Conservation (phyloP, 2,888 invertebrate genomes). For the Cybosia mesomella region DNA sequence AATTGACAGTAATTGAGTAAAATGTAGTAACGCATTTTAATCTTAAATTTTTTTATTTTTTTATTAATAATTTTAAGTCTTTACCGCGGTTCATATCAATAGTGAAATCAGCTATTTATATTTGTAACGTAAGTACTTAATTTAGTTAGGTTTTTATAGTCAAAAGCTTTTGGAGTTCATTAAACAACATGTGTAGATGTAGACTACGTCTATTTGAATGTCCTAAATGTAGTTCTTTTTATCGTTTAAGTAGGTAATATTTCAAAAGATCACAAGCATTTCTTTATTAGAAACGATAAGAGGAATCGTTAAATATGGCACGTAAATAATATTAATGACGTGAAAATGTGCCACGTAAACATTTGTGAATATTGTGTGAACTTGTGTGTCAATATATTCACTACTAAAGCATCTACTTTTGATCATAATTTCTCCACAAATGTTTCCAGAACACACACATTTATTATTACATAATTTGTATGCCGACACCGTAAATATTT, state of each 20-base stretch:
- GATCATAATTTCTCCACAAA: conserved; percentile 29
- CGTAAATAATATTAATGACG: neutral
- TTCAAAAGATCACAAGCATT: neutral
- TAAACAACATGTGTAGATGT: neutral
- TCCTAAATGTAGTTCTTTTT: neutral
- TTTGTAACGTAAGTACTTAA: too few species aligned
- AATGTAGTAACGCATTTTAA: too few species aligned
- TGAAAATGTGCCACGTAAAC: neutral
- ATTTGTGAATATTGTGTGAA: neutral
- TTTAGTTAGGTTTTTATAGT: neutral
- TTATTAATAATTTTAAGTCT: too few species aligned
- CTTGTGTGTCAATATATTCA: conserved; percentile 11
- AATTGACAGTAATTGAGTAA: too few species aligned
- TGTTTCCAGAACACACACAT: conserved; percentile 25
- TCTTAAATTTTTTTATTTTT: too few species aligned
- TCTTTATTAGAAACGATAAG: neutral
- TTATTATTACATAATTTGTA: conserved; percentile 33
- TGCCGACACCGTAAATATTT: conserved; percentile 31
- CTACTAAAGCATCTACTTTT: conserved; percentile 20
- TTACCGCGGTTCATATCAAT: too few species aligned
- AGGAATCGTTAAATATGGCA: neutral
- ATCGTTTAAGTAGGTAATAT: neutral
- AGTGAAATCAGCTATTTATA: too few species aligned
- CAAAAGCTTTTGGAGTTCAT: neutral
- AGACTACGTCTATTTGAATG: neutral